Conservation (phyloP, 1,140 invertebrate genomes). For the Drosophila pectinifera region DNA sequence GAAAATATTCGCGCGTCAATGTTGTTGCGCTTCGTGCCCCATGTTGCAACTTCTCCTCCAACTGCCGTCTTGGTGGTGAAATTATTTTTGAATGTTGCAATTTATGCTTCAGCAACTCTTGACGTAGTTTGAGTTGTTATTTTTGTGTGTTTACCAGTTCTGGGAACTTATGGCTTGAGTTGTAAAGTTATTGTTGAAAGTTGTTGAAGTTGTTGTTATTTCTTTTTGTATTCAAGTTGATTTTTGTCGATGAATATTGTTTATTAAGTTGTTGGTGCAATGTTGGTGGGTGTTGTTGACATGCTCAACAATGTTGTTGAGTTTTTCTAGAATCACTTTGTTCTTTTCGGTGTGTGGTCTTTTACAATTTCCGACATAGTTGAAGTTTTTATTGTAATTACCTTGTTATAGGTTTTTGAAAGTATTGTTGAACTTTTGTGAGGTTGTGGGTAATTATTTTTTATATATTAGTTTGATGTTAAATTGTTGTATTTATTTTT, state of each 20-base stretch:
- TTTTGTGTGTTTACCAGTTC: neutral
- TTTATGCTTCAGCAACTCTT: slow-evolving; percentile 2
- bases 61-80: neutral
- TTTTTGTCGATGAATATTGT: neutral
- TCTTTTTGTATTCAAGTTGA: neutral
- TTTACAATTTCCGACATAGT: too few relatives aligned
- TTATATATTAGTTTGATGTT: neutral
- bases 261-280: neutral
- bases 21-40: neutral
- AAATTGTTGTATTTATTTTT: neutral
- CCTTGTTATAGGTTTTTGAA: neutral
- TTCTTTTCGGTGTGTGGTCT: too few relatives aligned
- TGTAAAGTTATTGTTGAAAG: neutral
- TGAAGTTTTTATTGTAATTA: neutral
- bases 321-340: neutral
- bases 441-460: neutral
- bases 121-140: neutral
- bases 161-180: slow-evolving; percentile 1
- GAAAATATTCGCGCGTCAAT: slow-evolving; percentile 18
- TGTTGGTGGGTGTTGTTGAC: neutral
- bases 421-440: neutral
- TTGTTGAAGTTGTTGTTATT: neutral
- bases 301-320: neutral
- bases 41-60: slow-evolving; percentile 20
- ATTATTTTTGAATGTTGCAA: neutral